These are phyloP conservation scores for Agonopterix subpropinquella DNA, from an alignment of 2,888 invertebrate species.

Conservation along the genomic window DNA sequence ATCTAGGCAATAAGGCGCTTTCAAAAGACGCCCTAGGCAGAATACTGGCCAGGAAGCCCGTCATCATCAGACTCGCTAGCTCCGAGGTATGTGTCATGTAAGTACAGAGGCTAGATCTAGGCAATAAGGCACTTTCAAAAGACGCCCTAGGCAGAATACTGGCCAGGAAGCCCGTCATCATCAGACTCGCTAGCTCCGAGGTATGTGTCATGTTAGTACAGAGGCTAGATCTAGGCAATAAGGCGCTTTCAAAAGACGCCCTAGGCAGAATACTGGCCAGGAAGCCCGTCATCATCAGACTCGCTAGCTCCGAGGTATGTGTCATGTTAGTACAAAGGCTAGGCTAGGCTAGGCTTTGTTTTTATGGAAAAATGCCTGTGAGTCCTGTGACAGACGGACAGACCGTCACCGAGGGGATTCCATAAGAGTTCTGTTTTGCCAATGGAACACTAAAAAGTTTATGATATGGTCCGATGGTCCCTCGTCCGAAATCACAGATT, in stretches of 20 bases:
- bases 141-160: constrained; percentile 85
- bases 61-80: constrained; percentile 85
- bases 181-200: constrained; percentile 87
- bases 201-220: constrained; percentile 73
- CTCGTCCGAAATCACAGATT: no score
- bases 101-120: constrained; percentile 87
- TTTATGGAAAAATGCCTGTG: no score
- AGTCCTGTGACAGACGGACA: no score
- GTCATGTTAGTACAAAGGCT: constrained; percentile 74
- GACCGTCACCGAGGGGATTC: no score
- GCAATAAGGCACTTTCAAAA: constrained; percentile 79
- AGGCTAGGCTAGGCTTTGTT: constrained; percentile 87
- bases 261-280: constrained; percentile 84
- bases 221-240: constrained; percentile 85
- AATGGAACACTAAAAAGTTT: no score
- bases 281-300: constrained; percentile 84
- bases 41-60: constrained; percentile 85
- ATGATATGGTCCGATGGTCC: no score
- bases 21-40: constrained; percentile 81
- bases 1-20: constrained; percentile 83
- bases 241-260: constrained; percentile 79
- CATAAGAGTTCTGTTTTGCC: no score
- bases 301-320: constrained; percentile 86
- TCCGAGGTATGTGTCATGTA: constrained; percentile 77
- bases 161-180: constrained; percentile 84